Percentiles rank a stretch among this genome's conserved stretches.
Evolutionary conservation across 2,113 vertebrate species (phyloP).

Genomic region (Myxocyprinus asiaticus): DNA sequence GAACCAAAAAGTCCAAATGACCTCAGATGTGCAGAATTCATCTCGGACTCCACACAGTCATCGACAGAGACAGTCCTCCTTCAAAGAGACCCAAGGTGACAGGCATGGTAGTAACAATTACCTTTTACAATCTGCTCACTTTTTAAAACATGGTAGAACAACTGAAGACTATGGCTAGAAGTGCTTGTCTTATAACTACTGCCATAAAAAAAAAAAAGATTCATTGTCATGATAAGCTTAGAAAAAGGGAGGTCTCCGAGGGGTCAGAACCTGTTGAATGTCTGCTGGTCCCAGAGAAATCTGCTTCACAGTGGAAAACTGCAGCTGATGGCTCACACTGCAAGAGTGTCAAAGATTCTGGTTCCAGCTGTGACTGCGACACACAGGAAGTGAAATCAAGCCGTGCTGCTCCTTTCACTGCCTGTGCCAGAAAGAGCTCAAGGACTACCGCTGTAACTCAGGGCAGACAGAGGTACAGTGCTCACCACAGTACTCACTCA

Average conservation of each 20-base stretch:
- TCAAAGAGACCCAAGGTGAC: neutral
- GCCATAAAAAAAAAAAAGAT: neutral
- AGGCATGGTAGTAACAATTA: neutral
- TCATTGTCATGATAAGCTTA: neutral
- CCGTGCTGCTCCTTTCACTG: neutral
- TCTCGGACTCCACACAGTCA: neutral
- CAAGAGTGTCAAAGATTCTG: neutral
- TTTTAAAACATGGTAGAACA: neutral
- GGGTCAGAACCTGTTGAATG: neutral
- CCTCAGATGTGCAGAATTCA: neutral
- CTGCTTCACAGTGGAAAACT: neutral
- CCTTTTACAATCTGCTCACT: neutral
- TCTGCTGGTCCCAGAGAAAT: conserved; percentile 1
- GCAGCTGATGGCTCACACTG: neutral
- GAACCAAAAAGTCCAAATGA: neutral
- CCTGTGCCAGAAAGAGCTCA: neutral
- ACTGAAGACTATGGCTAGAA: neutral
- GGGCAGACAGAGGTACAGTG: neutral
- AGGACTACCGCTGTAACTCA: conserved; percentile 20
- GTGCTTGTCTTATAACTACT: neutral
- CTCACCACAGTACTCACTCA: conserved; percentile 36
- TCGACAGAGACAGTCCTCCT: neutral
- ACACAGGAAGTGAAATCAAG: neutral
- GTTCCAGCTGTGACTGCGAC: neutral
- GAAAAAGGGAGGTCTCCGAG: neutral